Evolutionary conservation across 2,113 vertebrate species (phyloP).

Genomic region (Pheucticus melanocephalus): DNA sequence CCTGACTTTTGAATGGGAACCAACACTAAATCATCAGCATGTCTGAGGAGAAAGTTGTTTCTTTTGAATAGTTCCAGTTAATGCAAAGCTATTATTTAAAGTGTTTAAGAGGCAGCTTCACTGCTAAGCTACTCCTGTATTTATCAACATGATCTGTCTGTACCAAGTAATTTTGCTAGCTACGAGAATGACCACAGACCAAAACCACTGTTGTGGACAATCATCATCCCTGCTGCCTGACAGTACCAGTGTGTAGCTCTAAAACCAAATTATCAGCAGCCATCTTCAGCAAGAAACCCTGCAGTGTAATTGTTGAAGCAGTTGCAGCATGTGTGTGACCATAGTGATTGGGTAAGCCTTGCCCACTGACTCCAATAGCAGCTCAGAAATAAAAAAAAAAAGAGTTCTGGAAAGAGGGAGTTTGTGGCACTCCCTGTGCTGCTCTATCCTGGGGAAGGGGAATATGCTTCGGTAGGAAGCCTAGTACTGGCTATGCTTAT

Average conservation of each 20-base stretch:
- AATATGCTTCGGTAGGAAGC: background rate
- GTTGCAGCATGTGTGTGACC: background rate
- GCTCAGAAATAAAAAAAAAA: background rate
- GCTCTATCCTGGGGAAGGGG: background rate
- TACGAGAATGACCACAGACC: background rate
- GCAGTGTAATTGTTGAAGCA: background rate
- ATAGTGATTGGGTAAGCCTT: background rate
- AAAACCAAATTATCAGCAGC: background rate
- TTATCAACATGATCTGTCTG: background rate
- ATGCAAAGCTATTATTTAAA: background rate
- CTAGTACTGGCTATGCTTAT: background rate
- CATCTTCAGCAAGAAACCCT: background rate
- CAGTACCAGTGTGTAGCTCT: background rate
- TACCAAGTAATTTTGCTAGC: background rate
- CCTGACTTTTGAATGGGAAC: background rate
- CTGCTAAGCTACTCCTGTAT: background rate
- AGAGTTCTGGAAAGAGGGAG: background rate
- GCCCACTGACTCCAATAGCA: background rate
- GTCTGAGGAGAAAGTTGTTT: background rate
- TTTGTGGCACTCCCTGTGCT: background rate
- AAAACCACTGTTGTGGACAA: accelerated
- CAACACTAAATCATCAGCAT: background rate
- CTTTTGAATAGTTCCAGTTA: background rate
- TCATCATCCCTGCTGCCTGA: accelerated
- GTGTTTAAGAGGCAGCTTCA: background rate